These are phyloP conservation scores for Prietella phreatophila DNA, from an alignment of 2,113 vertebrate genomes.

Conservation along the genomic window DNA sequence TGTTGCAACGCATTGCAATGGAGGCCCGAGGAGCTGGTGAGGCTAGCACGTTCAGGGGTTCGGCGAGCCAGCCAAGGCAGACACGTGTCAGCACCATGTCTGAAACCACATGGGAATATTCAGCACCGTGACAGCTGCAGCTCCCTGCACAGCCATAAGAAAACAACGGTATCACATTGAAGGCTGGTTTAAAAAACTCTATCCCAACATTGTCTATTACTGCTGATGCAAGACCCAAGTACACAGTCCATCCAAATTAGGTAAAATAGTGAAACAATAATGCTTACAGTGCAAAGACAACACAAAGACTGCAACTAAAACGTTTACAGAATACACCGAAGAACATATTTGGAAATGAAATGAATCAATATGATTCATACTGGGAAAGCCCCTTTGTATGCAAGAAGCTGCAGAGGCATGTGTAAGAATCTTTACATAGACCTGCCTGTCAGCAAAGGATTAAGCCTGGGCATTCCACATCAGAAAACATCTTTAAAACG, in stretches of 20 bases:
- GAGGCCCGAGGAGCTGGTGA: neutral
- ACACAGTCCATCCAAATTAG: constrained; percentile 24
- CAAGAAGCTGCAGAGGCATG: constrained; percentile 71
- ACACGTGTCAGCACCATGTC: constrained; percentile 25
- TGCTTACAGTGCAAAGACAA: neutral
- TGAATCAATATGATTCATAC: constrained; percentile 63
- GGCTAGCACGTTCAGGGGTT: neutral
- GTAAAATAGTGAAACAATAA: constrained; percentile 60
- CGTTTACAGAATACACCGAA: neutral
- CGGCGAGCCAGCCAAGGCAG: constrained; percentile 9
- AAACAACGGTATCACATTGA: constrained; percentile 50
- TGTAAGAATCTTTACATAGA: constrained; percentile 72
- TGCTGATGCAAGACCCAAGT: neutral
- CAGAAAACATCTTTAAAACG: constrained; percentile 74
- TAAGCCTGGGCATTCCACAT: constrained; percentile 74
- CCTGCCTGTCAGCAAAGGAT: constrained; percentile 81
- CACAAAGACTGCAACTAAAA: constrained; percentile 7
- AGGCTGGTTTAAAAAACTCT: neutral
- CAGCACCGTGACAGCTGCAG: constrained; percentile 58
- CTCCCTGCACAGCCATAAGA: constrained; percentile 50
- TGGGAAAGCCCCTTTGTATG: constrained; percentile 67
- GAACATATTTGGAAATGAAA: neutral
- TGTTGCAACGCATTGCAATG: neutral
- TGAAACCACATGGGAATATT: constrained; percentile 51
- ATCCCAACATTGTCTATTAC: neutral